phyloP scores from a whole-genome alignment of 2,888 invertebrate genomes.

The Cerastis leucographa region DNA sequence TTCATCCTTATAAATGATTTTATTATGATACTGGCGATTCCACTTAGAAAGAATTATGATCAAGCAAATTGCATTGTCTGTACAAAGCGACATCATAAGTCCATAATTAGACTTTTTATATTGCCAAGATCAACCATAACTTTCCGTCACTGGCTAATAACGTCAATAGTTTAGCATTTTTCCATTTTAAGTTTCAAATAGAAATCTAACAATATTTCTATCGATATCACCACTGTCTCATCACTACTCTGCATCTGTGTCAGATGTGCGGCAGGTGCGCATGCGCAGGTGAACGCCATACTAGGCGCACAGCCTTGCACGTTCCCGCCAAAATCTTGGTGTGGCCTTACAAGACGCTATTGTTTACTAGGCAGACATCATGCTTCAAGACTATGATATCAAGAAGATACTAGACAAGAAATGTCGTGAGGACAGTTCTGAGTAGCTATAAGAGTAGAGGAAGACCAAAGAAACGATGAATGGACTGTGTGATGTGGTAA shows the following conservation, averaged over 20 bases:
- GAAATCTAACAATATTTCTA: slow-evolving; percentile 20
- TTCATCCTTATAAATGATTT: slow-evolving; percentile 23
- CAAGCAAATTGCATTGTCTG: background rate
- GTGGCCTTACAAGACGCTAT: slow-evolving; percentile 67
- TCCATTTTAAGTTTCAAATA: background rate
- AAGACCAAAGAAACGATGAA: no score
- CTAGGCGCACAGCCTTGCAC: slow-evolving; percentile 82
- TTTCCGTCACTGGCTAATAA: background rate
- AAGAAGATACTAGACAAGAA: background rate
- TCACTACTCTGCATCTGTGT: slow-evolving; percentile 87
- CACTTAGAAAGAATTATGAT: background rate
- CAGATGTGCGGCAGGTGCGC: slow-evolving; percentile 88
- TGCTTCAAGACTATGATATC: slow-evolving; percentile 15
- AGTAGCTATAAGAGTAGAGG: no score
- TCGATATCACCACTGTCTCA: slow-evolving; percentile 64
- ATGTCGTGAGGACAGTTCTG: no score
- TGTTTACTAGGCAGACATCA: slow-evolving; percentile 54
- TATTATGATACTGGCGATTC: slow-evolving; percentile 3
- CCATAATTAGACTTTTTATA: background rate
- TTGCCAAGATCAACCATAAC: background rate
- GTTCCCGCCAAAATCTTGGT: slow-evolving; percentile 83
- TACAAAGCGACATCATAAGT: background rate
- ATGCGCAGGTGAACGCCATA: slow-evolving; percentile 87
- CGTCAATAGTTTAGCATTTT: background rate
- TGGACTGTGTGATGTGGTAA: no score